Percentiles rank a stretch among this genome's conserved stretches.
Conservation (phyloP, 1,140 invertebrate species). For the Trichonephila clavata region DNA sequence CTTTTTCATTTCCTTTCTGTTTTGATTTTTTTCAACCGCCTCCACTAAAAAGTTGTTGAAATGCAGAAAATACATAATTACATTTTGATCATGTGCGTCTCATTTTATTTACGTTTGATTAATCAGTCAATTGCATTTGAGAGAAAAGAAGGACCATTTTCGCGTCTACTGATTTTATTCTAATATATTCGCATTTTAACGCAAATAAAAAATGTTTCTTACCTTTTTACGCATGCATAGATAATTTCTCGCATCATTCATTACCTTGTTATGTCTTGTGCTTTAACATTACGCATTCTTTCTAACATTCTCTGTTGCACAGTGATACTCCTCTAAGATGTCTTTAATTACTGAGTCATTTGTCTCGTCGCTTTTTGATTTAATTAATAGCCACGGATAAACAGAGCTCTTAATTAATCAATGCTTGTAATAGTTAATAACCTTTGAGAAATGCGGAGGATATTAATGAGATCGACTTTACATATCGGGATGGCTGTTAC, state of each 20-base stretch:
- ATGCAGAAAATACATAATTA: slow-evolving; percentile 36
- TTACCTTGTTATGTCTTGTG: neutral
- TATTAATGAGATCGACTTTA: no score
- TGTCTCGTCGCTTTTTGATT: no score
- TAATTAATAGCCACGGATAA: no score
- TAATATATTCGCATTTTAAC: neutral
- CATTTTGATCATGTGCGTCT: slow-evolving; percentile 29
- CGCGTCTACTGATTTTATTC: neutral
- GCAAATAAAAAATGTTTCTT: neutral
- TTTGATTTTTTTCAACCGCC: neutral
- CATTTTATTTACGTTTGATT: slow-evolving; percentile 15
- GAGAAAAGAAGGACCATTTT: neutral
- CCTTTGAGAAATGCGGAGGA: no score
- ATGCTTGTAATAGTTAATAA: no score
- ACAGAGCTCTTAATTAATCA: no score
- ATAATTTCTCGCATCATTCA: neutral
- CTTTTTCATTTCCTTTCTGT: neutral
- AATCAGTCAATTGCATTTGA: slow-evolving; percentile 26
- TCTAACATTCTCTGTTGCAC: no score
- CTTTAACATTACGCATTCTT: no score
- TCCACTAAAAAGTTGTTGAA: neutral
- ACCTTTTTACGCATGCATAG: neutral
- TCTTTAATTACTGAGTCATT: no score
- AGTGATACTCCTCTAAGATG: no score
- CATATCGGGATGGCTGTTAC: no score